These are phyloP conservation scores for Palythoa grandiflora DNA, from an alignment of 92 coral and sea anemone species.

Conservation along the genomic window DNA sequence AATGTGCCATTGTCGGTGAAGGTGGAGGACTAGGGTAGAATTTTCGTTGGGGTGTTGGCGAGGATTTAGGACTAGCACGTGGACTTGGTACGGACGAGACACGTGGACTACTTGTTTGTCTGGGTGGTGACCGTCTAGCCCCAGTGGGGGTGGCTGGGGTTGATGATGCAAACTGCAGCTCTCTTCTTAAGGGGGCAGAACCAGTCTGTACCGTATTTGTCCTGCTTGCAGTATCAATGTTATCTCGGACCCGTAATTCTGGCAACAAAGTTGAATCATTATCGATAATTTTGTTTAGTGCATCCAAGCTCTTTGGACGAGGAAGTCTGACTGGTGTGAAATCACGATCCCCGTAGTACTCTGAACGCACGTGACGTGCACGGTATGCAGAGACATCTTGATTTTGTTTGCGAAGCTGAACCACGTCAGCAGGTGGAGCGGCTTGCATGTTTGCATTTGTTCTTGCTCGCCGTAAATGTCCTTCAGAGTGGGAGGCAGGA, in stretches of 20 bases:
- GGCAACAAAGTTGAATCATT: conserved; percentile 14
- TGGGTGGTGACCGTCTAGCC: conserved; percentile 58
- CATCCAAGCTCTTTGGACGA: conserved; percentile 85
- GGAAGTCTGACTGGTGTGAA: conserved; percentile 61
- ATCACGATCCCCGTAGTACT: conserved; percentile 72
- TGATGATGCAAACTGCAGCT: conserved; percentile 34
- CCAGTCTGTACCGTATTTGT: conserved; percentile 45
- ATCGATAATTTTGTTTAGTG: conserved; percentile 66
- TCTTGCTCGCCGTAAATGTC: conserved; percentile 65
- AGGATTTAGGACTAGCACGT: conserved; percentile 39
- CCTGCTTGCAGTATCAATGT: conserved; percentile 42
- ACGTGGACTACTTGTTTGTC: conserved; percentile 71
- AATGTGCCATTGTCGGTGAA: conserved; percentile 35
- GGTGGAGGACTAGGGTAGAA: conserved; percentile 54
- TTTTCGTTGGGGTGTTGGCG: conserved; percentile 40
- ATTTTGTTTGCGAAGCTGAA: conserved; percentile 58
- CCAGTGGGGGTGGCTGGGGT: conserved; percentile 56
- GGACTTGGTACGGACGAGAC: conserved; percentile 60
- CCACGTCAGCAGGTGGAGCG: conserved; percentile 40
- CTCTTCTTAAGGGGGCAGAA: conserved; percentile 53
- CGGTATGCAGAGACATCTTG: conserved; percentile 85
- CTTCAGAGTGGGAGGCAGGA: conserved; percentile 72
- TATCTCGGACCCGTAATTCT: conserved; percentile 3
- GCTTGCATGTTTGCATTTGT: conserved; percentile 63
- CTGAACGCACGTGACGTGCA: conserved; percentile 89